Percentiles rank a stretch among this genome's conserved stretches.
These are phyloP conservation scores for Anodontia alba DNA, from an alignment of 2,888 invertebrate species.

Conservation along the genomic window DNA sequence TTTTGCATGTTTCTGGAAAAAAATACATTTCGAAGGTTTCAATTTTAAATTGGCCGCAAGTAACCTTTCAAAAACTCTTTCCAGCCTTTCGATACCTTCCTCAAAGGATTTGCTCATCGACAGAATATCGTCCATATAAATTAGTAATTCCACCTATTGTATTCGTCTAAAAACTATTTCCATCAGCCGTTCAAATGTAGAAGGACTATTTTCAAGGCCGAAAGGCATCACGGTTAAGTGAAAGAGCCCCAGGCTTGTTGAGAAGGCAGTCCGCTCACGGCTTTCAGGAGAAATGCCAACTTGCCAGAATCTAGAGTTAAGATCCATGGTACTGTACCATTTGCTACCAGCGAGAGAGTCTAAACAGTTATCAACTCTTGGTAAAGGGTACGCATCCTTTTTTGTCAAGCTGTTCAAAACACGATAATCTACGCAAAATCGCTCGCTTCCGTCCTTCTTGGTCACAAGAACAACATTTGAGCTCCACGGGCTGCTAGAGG, in stretches of 20 bases:
- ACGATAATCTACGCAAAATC: slow-evolving; percentile 55
- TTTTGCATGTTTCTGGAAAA: slow-evolving; percentile 35
- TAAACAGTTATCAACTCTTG: slow-evolving; percentile 57
- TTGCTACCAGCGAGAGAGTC: slow-evolving; percentile 43
- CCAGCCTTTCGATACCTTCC: slow-evolving; percentile 30
- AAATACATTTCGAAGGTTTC: slow-evolving; percentile 55
- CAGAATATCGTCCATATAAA: slow-evolving; percentile 64
- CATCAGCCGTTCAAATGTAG: slow-evolving; percentile 66
- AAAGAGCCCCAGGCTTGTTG: slow-evolving; percentile 12
- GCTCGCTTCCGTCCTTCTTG: slow-evolving; percentile 39
- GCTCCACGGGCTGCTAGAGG: slow-evolving; percentile 45
- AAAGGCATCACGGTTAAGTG: slow-evolving; percentile 6
- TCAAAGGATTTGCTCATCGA: slow-evolving; percentile 26
- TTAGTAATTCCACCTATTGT: slow-evolving; percentile 39
- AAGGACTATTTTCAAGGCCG: slow-evolving; percentile 42
- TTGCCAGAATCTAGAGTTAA: slow-evolving; percentile 65
- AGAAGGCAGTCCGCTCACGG: background rate
- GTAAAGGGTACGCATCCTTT: slow-evolving; percentile 62
- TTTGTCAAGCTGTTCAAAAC: slow-evolving; percentile 59
- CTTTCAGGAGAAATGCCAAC: slow-evolving; percentile 37
- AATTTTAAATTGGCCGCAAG: slow-evolving; percentile 47
- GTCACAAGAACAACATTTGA: slow-evolving; percentile 51
- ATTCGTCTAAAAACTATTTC: slow-evolving; percentile 47
- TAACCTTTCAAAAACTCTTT: slow-evolving; percentile 45
- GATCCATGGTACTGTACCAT: slow-evolving; percentile 56